These are phyloP conservation scores for Bradypus variegatus DNA, from an alignment of 2,797 vertebrate species.

Conservation along the genomic window DNA sequence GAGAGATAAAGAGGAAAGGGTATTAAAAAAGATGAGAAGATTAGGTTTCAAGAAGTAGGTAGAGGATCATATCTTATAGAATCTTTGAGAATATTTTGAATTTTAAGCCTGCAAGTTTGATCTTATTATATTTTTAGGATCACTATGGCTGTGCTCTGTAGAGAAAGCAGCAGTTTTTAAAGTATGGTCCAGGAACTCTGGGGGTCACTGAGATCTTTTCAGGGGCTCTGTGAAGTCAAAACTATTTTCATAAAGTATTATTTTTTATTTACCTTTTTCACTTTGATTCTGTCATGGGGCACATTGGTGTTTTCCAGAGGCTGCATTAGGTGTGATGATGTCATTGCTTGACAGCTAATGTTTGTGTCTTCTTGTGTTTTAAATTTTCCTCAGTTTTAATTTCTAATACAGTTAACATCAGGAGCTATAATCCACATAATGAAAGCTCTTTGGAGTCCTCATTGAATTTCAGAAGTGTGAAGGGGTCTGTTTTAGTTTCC, in stretches of 20 bases:
- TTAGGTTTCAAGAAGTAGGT: neutral
- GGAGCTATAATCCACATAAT: neutral
- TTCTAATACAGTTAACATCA: neutral
- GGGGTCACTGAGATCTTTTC: neutral
- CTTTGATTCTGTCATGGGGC: neutral
- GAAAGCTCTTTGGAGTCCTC: neutral
- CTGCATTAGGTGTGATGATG: neutral
- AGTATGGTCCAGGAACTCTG: neutral
- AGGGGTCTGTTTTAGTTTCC: neutral
- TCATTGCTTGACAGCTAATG: neutral
- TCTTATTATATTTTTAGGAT: neutral
- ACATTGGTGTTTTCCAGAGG: neutral
- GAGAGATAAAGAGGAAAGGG: neutral
- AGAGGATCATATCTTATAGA: neutral
- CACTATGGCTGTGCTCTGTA: neutral
- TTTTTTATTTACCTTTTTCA: neutral
- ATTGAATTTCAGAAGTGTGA: neutral
- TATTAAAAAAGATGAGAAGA: neutral
- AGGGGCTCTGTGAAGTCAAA: neutral
- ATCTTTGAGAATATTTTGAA: neutral
- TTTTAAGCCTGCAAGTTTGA: neutral
- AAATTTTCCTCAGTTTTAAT: slow-evolving; percentile 30
- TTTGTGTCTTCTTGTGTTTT: neutral
- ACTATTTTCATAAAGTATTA: neutral
- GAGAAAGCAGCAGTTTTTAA: neutral